Evolutionary conservation across 1,140 invertebrate genomes (phyloP).

Genomic region (Metaphire vulgaris): DNA sequence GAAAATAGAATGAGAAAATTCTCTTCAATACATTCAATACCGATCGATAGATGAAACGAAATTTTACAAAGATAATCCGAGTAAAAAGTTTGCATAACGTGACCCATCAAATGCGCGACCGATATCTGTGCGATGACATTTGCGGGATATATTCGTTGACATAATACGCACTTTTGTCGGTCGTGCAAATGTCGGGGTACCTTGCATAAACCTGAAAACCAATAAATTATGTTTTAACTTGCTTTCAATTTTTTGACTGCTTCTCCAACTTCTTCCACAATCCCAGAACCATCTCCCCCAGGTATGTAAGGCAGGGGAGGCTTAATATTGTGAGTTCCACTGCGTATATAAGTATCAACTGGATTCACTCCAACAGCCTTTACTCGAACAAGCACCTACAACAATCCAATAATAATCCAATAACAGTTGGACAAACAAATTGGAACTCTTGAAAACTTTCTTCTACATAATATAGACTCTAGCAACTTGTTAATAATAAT

Average conservation of each 20-base stretch:
- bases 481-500: background rate
- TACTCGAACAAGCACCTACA: conserved; percentile 50
- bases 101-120: no score
- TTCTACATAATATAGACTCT: background rate
- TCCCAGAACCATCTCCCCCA: conserved; percentile 57
- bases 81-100: background rate
- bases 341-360: conserved; percentile 60
- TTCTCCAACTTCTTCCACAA: conserved; percentile 53
- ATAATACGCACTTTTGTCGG: background rate
- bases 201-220: background rate
- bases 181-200: background rate
- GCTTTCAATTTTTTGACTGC: conserved; percentile 54
- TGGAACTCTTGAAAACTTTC: background rate
- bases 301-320: conserved; percentile 56
- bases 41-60: background rate
- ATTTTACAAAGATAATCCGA: background rate
- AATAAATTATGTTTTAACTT: conserved; percentile 3
- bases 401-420: background rate
- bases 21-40: background rate
- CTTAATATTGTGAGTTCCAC: conserved; percentile 50
- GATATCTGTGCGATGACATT: background rate
- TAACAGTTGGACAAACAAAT: background rate
- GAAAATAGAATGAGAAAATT: background rate
- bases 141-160: background rate
- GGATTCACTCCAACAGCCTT: conserved; percentile 57